These are phyloP conservation scores for Apaloderma vittatum DNA, from an alignment of 2,113 vertebrate genomes.

Conservation along the genomic window DNA sequence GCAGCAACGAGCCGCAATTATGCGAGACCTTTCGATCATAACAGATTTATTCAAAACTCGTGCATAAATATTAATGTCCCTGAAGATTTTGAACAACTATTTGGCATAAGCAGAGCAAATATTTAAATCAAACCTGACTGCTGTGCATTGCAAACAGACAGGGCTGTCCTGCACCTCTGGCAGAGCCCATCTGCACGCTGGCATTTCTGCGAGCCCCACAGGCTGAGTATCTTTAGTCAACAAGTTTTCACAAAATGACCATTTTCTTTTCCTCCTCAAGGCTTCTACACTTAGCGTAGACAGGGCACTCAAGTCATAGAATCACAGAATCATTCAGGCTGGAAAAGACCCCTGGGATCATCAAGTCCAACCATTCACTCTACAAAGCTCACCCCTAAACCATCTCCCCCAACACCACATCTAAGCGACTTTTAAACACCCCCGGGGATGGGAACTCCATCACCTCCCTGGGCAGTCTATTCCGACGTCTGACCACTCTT, in stretches of 20 bases:
- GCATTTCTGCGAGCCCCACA: not conserved
- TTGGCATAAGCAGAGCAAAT: constrained; percentile 57
- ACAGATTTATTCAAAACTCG: constrained; percentile 55
- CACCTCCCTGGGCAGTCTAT: too few species aligned
- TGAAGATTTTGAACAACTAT: constrained; percentile 51
- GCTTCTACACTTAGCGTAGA: not conserved
- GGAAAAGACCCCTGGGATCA: too few species aligned
- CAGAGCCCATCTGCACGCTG: not conserved
- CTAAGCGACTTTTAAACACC: too few species aligned
- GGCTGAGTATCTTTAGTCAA: not conserved
- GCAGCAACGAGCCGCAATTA: not conserved
- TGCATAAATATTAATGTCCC: constrained; percentile 64
- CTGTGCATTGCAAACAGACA: not conserved
- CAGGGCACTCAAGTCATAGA: not conserved
- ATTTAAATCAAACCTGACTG: constrained; percentile 56
- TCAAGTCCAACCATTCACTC: too few species aligned
- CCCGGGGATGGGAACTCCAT: too few species aligned
- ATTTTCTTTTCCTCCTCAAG: not conserved
- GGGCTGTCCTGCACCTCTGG: constrained; percentile 13
- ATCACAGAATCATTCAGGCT: too few species aligned
- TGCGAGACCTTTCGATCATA: constrained; percentile 59
- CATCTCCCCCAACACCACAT: too few species aligned
- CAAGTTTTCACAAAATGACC: not conserved
- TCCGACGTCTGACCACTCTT: too few species aligned
- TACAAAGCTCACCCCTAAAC: too few species aligned